Base-by-base conservation (phyloP, 2,113 vertebrate genomes). In the Colossoma macropomum region DNA sequence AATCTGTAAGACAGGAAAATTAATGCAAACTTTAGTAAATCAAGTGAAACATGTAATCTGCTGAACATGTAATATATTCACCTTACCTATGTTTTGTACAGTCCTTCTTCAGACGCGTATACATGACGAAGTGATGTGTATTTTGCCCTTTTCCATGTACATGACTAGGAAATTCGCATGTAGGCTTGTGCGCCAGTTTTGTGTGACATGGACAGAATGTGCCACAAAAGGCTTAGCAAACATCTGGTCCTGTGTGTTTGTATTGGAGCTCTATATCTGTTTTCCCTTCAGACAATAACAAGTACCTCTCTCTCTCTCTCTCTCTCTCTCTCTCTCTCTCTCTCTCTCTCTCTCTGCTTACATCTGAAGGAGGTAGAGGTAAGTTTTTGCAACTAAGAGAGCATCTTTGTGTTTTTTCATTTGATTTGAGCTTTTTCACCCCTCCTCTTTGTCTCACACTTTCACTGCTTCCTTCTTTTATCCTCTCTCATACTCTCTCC, bases 301-400 rank as follows among this genome's bases (percentile, higher is more conserved):
- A 45, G 41, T 59, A 17, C 69, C 60, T 75, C 41, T 66, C n/a
- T 59, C 25, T 84, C 19, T 77, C 72, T 76, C 13, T 32, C 25
- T 66, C 54, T 81, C 65, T 71, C 79, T 77, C 52, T 52, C 28
- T 70, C 66, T 63, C 41, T 65, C 62, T 71, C 16, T 65, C 28
- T 28, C 56, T 56, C 60, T 73, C 60, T 75, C 70, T 73, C 69
- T 60, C 56, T 52, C 74, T 79, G 69, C 86, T 78, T 4, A 2
- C 77, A 7, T 45, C 4, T 41, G n/a, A 74, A 87, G 86, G 86
- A 87, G 81, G 86, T 87, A 56, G 86, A 87, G 86, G 86, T 87
- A 87, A 87, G 86, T 81, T 75, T 25, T 77, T 77, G 25, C 30
- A 38, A 38, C 25, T 41, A 75, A 66, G 68, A 25, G 71, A 27